Base-by-base conservation (phyloP, 1,140 invertebrate species). In the Pteromalus puparum region DNA sequence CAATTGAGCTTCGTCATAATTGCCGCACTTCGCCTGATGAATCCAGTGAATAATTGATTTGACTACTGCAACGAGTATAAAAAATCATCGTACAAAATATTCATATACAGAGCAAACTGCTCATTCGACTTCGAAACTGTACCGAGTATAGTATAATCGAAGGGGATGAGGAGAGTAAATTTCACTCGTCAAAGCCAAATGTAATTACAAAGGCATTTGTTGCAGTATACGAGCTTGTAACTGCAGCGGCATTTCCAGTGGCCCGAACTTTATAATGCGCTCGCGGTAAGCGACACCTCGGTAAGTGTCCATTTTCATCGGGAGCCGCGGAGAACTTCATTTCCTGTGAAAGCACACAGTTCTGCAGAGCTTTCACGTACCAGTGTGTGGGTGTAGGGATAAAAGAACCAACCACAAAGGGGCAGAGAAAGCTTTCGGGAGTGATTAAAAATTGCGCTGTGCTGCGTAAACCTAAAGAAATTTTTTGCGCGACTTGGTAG, bases 231-330 rank as follows among this genome's bases (percentile, higher is more conserved):
- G 18, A 61, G 53, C 26, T 28, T 70, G 67, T 2, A 70, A 70
- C 30, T 6, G 4, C 30, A 18, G 46, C 13, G 2, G 1, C 12
- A 15, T 48, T 18, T 48, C 12, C 46, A 48, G 46, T 18, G 10
- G 46, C 15, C 53, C 26, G 26, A 70, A 30, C 24, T 26, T 70
- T 70, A 70, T 30, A 70, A 70, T 70, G 67, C 26, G 24, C 67
- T 70, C 67, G 24, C 12, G 24, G 67, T 70, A 70, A 70, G 26
- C 26, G 67, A 70, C 24, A 28, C 24, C 67, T 28, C 26, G 13
- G 15, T 34, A 38, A 73, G 72, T 38, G 72, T 73, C 30, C 18
- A 73, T 73, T 73, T 73, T 73, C 72, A 73, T 73, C 72, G 72
- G 34, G n/a, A n/a, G 12, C 72, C 28, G 9, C 72, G 24, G 28